These are phyloP conservation scores for Gopherus flavomarginatus DNA, from an alignment of 2,113 vertebrate genomes.

Conservation along the genomic window DNA sequence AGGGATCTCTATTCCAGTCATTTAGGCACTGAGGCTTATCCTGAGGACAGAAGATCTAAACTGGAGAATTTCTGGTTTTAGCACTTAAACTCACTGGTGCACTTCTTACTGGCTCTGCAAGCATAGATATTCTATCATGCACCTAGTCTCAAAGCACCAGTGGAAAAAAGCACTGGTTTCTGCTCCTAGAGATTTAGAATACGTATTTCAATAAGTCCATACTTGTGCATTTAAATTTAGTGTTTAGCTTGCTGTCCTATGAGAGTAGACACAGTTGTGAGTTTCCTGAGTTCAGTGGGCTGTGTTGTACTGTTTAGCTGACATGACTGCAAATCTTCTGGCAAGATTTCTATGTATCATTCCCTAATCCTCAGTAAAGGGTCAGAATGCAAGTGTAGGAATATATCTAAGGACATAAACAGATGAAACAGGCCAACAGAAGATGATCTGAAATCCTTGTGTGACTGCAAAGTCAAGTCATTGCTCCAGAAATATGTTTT, in stretches of 20 bases:
- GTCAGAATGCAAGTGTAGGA: not conserved
- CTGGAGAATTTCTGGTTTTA: not conserved
- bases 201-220: not conserved
- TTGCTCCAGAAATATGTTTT: not conserved
- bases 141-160: not conserved
- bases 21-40: rapidly evolving
- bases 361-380: not conserved
- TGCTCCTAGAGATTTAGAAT: not conserved
- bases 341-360: not conserved
- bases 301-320: not conserved
- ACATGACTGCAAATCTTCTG: not conserved
- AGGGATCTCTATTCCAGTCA: not conserved
- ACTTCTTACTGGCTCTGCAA: not conserved
- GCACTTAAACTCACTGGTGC: not conserved
- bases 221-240: not conserved
- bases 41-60: not conserved
- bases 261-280: not conserved
- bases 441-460: no score
- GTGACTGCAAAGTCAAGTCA: not conserved
- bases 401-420: not conserved
- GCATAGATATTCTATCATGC: rapidly evolving
- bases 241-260: not conserved
- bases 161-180: not conserved
- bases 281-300: not conserved
- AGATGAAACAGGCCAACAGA: no score